These are phyloP conservation scores for Silvanus unidentatus DNA, from an alignment of 2,888 invertebrate species.

Conservation along the genomic window DNA sequence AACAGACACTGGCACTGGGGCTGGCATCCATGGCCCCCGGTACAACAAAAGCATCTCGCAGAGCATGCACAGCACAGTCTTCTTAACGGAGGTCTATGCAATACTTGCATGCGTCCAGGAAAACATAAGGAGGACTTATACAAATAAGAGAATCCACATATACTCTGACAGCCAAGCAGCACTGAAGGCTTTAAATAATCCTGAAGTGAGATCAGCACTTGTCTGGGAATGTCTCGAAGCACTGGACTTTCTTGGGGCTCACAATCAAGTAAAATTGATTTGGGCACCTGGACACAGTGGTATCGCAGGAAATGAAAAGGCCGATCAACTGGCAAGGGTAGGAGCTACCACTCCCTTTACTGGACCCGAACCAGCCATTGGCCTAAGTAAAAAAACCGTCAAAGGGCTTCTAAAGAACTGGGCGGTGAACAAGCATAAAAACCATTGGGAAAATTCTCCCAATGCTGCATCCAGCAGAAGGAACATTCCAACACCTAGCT, in stretches of 20 bases:
- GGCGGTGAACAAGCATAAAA: too few species aligned
- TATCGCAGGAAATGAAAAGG: constrained; percentile 3
- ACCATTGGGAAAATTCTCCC: too few species aligned
- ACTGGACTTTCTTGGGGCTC: not conserved
- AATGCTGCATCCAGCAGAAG: too few species aligned
- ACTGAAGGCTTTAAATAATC: not conserved
- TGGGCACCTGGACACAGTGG: constrained; percentile 2
- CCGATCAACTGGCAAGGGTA: not conserved
- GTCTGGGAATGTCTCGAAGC: not conserved
- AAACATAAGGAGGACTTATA: not conserved
- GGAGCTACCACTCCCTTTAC: not conserved
- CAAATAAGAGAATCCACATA: not conserved
- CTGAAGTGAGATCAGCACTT: not conserved
- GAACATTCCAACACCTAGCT: too few species aligned
- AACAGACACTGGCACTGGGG: not conserved
- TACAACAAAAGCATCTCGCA: not conserved
- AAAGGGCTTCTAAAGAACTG: too few species aligned
- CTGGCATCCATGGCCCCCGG: not conserved
- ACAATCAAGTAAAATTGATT: not conserved
- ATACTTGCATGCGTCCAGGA: not conserved
- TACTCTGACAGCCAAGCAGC: constrained; percentile 1
- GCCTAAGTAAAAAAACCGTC: too few species aligned
- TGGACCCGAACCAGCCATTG: too few species aligned
- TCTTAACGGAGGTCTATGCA: constrained; percentile 1
- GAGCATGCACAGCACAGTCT: not conserved